These are phyloP conservation scores for Zaprionus taronus DNA, from an alignment of 1,140 invertebrate genomes.

Conservation along the genomic window DNA sequence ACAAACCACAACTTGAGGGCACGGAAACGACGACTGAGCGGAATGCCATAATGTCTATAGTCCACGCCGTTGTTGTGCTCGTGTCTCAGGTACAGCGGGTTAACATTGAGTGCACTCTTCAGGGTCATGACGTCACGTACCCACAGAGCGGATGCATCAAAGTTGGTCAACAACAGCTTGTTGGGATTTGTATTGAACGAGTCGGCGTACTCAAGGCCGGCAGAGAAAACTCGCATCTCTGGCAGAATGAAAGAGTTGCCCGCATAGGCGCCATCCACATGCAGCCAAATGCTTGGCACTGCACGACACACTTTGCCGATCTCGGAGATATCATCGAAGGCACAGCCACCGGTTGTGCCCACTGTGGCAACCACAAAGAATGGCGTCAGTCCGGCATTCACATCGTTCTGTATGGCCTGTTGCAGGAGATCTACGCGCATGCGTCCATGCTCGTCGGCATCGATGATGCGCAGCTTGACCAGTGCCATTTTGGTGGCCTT, in stretches of 20 bases:
- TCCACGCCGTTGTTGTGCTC: slow-evolving; percentile 90
- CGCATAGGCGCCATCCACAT: slow-evolving; percentile 93
- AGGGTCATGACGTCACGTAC: slow-evolving; percentile 92
- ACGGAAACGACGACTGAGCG: slow-evolving; percentile 93
- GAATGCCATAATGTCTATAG: slow-evolving; percentile 96
- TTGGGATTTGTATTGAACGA: slow-evolving; percentile 97
- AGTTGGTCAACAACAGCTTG: slow-evolving; percentile 96
- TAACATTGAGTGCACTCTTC: slow-evolving; percentile 94
- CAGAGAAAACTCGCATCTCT: slow-evolving; percentile 90
- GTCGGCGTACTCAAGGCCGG: slow-evolving; percentile 93
- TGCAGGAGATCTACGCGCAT: slow-evolving; percentile 90
- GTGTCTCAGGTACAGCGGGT: slow-evolving; percentile 96
- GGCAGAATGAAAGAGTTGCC: slow-evolving; percentile 94
- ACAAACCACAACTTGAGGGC: slow-evolving; percentile 96
- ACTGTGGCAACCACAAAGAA: slow-evolving; percentile 94
- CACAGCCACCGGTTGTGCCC: slow-evolving; percentile 92
- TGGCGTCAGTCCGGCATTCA: slow-evolving; percentile 91
- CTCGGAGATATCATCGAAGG: slow-evolving; percentile 92
- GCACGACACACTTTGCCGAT: slow-evolving; percentile 92
- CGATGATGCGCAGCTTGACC: slow-evolving; percentile 94
- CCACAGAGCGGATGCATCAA: slow-evolving; percentile 96
- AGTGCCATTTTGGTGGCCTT: slow-evolving; percentile 97
- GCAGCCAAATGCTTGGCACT: slow-evolving; percentile 88
- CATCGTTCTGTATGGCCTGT: slow-evolving; percentile 90
- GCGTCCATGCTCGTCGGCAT: slow-evolving; percentile 92